A percentile compares a stretch with the other conserved stretches of the same genome.
Evolutionary conservation across 2,888 invertebrate species (phyloP).

Genomic region (Anorthoa munda): DNA sequence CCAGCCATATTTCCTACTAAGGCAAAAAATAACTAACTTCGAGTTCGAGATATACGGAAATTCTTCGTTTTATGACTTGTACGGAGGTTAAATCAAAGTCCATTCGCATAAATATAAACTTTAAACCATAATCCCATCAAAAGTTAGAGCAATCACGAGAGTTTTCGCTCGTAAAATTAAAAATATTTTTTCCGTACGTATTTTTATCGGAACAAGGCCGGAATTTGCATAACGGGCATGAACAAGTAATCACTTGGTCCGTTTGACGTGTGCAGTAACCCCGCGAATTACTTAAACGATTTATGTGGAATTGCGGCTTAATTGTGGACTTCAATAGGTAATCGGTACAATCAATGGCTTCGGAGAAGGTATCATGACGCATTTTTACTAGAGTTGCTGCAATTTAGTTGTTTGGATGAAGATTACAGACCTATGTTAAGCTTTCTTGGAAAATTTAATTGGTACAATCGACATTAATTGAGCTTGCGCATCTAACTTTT

Average conservation of each 20-base stretch:
- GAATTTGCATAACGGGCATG: slow-evolving; percentile 65
- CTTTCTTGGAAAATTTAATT: background rate
- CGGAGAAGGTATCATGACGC: slow-evolving; percentile 25
- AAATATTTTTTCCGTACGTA: slow-evolving; percentile 36
- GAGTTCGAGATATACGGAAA: slow-evolving; percentile 20
- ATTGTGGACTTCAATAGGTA: slow-evolving; percentile 45
- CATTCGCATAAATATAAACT: slow-evolving; percentile 66
- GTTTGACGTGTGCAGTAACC: slow-evolving; percentile 60
- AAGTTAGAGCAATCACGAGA: slow-evolving; percentile 66
- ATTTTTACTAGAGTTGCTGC: background rate
- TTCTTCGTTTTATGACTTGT: slow-evolving; percentile 32
- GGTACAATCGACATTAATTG: too few species aligned
- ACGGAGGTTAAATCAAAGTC: slow-evolving; percentile 28
- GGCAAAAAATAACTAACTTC: slow-evolving; percentile 1
- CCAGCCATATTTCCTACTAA: slow-evolving; percentile 34
- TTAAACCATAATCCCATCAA: slow-evolving; percentile 65
- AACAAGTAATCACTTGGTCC: slow-evolving; percentile 45
- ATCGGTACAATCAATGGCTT: slow-evolving; percentile 29
- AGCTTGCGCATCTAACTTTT: too few species aligned
- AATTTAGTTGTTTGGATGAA: background rate
- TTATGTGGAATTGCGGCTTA: slow-evolving; percentile 56
- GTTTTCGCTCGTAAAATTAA: slow-evolving; percentile 65
- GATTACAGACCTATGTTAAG: background rate
- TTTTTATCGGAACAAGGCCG: slow-evolving; percentile 59
- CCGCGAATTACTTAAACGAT: slow-evolving; percentile 62